Evolutionary conservation across 2,888 invertebrate species (phyloP).

Genomic region (Parelbella ahira): DNA sequence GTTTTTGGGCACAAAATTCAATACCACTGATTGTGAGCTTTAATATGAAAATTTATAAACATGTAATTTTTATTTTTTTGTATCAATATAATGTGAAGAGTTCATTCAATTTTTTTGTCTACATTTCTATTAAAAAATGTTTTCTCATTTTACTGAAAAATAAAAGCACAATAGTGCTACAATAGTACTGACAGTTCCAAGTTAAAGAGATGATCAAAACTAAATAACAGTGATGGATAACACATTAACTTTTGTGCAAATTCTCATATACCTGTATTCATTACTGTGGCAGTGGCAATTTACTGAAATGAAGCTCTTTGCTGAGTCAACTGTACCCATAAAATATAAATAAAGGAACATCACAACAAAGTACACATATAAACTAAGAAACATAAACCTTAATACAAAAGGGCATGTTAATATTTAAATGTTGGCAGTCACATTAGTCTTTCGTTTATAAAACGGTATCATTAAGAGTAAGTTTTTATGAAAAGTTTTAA

Average conservation of each 20-base stretch:
- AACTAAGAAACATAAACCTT: not conserved
- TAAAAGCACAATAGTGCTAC: conserved; percentile 4
- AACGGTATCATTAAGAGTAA: no score
- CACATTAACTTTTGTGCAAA: not conserved
- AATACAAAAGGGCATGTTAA: not conserved
- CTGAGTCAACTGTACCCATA: conserved; percentile 2
- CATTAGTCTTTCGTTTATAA: conserved; percentile 2
- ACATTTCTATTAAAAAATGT: conserved; percentile 6
- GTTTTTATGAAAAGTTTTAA: no score
- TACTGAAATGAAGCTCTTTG: not conserved
- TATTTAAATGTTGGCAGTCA: not conserved
- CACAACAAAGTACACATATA: not conserved
- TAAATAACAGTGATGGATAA: no score
- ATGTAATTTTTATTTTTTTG: conserved; percentile 11
- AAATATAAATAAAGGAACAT: conserved; percentile 16
- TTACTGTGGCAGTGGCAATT: conserved; percentile 1
- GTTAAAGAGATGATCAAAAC: not conserved
- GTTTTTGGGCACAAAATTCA: no score
- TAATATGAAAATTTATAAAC: no score
- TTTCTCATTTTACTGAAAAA: conserved; percentile 1
- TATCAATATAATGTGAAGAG: conserved; percentile 17
- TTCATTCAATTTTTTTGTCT: not conserved
- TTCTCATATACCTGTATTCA: no score
- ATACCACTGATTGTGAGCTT: no score
- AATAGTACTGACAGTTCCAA: not conserved